Conservation (phyloP, 2,113 vertebrate genomes). For the Calyptommatus sinebrachiatus region DNA sequence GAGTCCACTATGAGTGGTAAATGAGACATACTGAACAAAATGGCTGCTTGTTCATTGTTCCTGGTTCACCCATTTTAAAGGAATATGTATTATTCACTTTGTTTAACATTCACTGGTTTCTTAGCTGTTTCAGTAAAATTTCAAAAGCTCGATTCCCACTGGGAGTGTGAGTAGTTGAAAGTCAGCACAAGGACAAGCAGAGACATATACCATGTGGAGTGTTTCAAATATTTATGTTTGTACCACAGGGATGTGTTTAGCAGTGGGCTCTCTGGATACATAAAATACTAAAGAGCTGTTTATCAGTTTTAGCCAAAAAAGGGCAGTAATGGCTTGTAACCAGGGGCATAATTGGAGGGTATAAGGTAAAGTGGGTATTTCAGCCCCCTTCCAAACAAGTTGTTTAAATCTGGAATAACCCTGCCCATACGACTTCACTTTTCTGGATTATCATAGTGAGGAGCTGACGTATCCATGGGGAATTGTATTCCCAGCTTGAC, state of each 20-base stretch:
- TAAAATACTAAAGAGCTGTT: not conserved
- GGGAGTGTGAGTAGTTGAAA: conserved; percentile 6
- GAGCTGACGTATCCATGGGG: no score
- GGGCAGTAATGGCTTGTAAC: no score
- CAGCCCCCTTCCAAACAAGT: no score
- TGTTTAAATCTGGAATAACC: no score
- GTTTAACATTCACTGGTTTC: conserved; percentile 48
- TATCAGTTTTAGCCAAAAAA: not conserved
- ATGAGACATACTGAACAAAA: conserved; percentile 27
- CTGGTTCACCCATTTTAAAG: conserved; percentile 43
- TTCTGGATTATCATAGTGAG: no score
- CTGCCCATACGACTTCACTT: no score
- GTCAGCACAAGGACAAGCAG: not conserved
- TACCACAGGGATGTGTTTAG: not conserved
- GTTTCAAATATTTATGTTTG: not conserved
- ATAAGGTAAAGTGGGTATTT: no score
- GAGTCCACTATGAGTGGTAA: conserved; percentile 26
- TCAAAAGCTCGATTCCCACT: not conserved
- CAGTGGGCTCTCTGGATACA: not conserved
- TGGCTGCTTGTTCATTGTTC: conserved; percentile 43
- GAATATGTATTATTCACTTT: not conserved
- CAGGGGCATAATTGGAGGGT: no score
- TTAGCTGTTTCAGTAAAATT: not conserved
- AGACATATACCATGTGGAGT: not conserved
- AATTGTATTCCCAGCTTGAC: no score